Percentiles rank a stretch among this genome's conserved stretches.
phyloP scores from a whole-genome alignment of 2,113 vertebrate genomes.

The Chelonoidis abingdonii region DNA sequence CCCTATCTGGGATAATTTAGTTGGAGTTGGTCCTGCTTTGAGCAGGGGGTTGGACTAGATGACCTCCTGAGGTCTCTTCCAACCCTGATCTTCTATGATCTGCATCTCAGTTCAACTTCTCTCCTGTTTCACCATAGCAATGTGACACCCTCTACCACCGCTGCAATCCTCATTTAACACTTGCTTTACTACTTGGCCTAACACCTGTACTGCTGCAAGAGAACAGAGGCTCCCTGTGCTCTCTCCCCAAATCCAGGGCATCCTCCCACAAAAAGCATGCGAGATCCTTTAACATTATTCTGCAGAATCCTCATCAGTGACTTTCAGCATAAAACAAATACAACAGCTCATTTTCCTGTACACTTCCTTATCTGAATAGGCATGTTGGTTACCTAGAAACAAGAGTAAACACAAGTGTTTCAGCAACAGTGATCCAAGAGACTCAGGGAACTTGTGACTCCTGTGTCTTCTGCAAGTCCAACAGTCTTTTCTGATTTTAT shows the following conservation, averaged over 20 bases:
- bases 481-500: neutral
- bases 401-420: constrained; percentile 69
- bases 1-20: no score
- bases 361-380: constrained; percentile 40
- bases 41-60: no score
- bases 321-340: neutral
- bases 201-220: neutral
- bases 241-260: neutral
- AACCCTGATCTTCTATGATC: no score
- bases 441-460: accelerated
- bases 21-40: no score
- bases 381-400: constrained; percentile 78
- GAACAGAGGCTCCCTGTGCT: neutral
- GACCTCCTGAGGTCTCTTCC: no score
- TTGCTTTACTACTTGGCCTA: accelerated
- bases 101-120: neutral
- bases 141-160: no score
- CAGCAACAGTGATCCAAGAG: neutral
- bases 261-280: accelerated
- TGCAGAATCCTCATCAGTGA: neutral
- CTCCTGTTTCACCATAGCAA: neutral
- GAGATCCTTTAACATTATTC: accelerated
- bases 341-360: neutral
- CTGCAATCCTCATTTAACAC: accelerated
- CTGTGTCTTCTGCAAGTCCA: constrained; percentile 65